Conservation (phyloP, 2,888 invertebrate genomes). For the Sinodicranocentrus sp. region DNA sequence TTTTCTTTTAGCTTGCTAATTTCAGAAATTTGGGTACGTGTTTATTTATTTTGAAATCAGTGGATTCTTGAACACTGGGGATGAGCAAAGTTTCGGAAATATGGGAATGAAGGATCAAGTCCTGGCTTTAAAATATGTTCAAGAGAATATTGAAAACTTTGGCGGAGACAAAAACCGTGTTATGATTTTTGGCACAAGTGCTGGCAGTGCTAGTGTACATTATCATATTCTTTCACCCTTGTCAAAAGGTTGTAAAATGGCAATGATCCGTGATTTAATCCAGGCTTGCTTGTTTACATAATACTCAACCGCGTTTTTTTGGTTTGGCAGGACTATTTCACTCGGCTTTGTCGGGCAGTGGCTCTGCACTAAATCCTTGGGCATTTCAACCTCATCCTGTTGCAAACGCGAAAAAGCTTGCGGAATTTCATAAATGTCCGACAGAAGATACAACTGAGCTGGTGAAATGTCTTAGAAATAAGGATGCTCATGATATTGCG, state of each 20-base stretch:
- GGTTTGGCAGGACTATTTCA: slow-evolving; percentile 62
- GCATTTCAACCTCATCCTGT: slow-evolving; percentile 68
- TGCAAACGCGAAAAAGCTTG: slow-evolving; percentile 56
- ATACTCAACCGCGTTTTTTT: too few relatives aligned
- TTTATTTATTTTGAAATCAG: background rate
- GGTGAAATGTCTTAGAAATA: slow-evolving; percentile 65
- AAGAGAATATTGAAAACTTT: slow-evolving; percentile 65
- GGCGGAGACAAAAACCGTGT: slow-evolving; percentile 59
- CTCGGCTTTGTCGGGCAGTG: slow-evolving; percentile 59
- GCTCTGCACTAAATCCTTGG: slow-evolving; percentile 71
- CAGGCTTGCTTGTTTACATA: too few relatives aligned
- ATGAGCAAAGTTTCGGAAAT: slow-evolving; percentile 55
- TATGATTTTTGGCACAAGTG: slow-evolving; percentile 65
- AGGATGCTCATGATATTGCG: slow-evolving; percentile 68
- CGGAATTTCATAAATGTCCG: slow-evolving; percentile 56
- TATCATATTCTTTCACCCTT: slow-evolving; percentile 56
- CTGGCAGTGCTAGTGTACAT: slow-evolving; percentile 63
- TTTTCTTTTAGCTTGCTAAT: too few relatives aligned
- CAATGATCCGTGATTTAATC: too few relatives aligned
- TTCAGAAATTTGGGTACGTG: background rate
- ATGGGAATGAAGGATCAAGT: slow-evolving; percentile 68
- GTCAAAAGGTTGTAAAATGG: slow-evolving; percentile 59
- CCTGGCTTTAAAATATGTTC: slow-evolving; percentile 54
- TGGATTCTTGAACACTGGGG: slow-evolving; percentile 66
- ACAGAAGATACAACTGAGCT: slow-evolving; percentile 31